Conservation (phyloP, 1,140 invertebrate genomes). For the Leptinotarsa lineolata region DNA sequence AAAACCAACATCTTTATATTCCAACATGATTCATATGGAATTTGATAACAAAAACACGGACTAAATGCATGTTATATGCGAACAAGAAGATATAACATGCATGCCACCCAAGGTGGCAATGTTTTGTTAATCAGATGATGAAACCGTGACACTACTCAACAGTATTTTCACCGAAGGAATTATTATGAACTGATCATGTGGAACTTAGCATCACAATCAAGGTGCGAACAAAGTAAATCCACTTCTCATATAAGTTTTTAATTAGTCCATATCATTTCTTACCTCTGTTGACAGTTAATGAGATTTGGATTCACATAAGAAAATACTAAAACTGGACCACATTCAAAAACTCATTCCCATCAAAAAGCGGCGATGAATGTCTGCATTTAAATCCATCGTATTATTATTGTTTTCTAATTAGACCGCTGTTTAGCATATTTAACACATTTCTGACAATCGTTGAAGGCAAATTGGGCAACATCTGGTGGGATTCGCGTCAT, state of each 20-base stretch:
- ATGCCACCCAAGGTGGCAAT: background rate
- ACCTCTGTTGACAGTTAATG: too few species aligned
- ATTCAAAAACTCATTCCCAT: too few species aligned
- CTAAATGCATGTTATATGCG: too few species aligned
- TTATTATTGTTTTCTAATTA: background rate
- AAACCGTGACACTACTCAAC: background rate
- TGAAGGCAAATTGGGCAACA: slow-evolving; percentile 8
- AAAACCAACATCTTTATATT: too few species aligned
- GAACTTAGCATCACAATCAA: background rate
- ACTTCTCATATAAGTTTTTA: background rate
- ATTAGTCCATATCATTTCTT: background rate
- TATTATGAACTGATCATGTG: background rate
- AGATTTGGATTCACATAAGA: too few species aligned
- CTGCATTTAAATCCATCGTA: background rate
- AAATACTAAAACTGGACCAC: too few species aligned
- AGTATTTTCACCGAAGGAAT: background rate
- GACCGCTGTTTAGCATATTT: background rate
- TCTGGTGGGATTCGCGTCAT: background rate
- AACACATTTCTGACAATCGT: slow-evolving; percentile 2
- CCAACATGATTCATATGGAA: too few species aligned
- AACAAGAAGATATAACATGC: too few species aligned
- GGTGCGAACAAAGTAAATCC: background rate
- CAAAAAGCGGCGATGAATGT: background rate
- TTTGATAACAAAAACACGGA: too few species aligned
- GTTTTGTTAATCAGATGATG: background rate